Conservation (phyloP, 2,113 vertebrate genomes). For the Trogon melanurus region DNA sequence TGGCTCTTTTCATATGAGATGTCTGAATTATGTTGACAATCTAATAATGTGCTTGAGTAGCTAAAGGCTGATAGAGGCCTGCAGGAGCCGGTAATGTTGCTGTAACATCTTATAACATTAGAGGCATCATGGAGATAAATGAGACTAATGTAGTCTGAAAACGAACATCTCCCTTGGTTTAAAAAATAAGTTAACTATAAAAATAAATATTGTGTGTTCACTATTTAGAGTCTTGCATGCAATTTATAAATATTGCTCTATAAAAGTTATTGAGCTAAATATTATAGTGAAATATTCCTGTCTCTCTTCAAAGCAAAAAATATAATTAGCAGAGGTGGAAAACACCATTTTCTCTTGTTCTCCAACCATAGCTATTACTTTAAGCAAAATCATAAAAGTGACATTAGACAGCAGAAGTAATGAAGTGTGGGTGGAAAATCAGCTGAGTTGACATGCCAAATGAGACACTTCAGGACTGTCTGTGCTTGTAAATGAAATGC, state of each 20-base stretch:
- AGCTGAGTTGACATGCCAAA: conserved; percentile 34
- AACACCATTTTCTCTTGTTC: not conserved
- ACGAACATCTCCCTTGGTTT: conserved; percentile 60
- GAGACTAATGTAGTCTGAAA: conserved; percentile 74
- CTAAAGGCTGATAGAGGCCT: conserved; percentile 73
- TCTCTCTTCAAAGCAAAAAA: conserved; percentile 17
- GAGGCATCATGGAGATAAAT: conserved; percentile 78
- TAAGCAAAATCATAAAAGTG: conserved; percentile 52
- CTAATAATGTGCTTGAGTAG: conserved; percentile 74
- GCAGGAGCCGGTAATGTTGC: conserved; percentile 67
- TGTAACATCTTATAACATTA: conserved; percentile 74
- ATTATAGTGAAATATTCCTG: not conserved
- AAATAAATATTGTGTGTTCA: conserved; percentile 59
- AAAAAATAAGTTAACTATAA: conserved; percentile 68
- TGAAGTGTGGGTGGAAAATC: conserved; percentile 49
- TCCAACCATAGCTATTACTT: not conserved
- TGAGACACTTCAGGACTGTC: conserved; percentile 42
- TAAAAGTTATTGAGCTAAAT: conserved; percentile 22
- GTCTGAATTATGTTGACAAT: conserved; percentile 79
- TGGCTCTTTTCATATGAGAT: conserved; percentile 64
- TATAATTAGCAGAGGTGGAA: conserved; percentile 23
- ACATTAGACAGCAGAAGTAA: conserved; percentile 52
- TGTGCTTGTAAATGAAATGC: conserved; percentile 50
- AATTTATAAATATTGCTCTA: not conserved
- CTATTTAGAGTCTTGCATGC: not conserved